A percentile compares a stretch with the other conserved stretches of the same genome.
These are phyloP conservation scores for Anas platyrhynchos DNA, from an alignment of 2,113 vertebrate genomes.

Conservation along the genomic window DNA sequence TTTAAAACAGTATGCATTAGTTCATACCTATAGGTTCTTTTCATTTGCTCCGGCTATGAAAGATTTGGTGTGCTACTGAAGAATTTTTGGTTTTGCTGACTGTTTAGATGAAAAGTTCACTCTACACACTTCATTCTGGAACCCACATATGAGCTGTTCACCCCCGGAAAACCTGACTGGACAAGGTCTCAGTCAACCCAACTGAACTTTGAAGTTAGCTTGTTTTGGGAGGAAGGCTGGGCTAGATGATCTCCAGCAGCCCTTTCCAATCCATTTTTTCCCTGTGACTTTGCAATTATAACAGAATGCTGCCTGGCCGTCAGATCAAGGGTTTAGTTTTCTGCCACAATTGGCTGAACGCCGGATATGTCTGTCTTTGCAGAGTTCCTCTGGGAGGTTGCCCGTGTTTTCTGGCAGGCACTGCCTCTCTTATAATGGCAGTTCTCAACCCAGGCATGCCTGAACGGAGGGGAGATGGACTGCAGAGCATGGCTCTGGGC, in stretches of 20 bases:
- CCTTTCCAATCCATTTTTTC: not conserved
- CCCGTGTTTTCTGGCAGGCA: not conserved
- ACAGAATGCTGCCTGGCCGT: fast-evolving
- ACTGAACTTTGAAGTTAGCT: fast-evolving
- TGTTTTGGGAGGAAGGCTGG: not conserved
- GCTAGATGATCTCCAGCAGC: not conserved
- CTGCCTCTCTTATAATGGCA: not conserved
- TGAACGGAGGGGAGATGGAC: not conserved
- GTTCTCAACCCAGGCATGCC: constrained; percentile 7
- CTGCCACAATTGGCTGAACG: constrained; percentile 51
- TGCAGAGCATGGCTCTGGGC: constrained; percentile 36
- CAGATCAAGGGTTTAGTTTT: not conserved
- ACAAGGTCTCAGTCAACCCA: not conserved
- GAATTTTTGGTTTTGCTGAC: not conserved
- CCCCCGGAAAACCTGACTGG: not conserved
- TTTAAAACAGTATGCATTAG: not conserved
- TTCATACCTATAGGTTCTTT: not conserved
- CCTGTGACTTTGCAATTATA: fast-evolving
- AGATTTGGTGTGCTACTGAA: not conserved
- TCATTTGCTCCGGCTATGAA: not conserved
- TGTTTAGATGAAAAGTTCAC: not conserved
- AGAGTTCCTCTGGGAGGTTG: constrained; percentile 33
- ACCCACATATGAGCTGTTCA: not conserved
- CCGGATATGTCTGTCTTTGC: constrained; percentile 53
- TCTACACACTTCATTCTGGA: not conserved